Evolutionary conservation across 2,888 invertebrate species (phyloP).

Genomic region (Phyto melanocephala): DNA sequence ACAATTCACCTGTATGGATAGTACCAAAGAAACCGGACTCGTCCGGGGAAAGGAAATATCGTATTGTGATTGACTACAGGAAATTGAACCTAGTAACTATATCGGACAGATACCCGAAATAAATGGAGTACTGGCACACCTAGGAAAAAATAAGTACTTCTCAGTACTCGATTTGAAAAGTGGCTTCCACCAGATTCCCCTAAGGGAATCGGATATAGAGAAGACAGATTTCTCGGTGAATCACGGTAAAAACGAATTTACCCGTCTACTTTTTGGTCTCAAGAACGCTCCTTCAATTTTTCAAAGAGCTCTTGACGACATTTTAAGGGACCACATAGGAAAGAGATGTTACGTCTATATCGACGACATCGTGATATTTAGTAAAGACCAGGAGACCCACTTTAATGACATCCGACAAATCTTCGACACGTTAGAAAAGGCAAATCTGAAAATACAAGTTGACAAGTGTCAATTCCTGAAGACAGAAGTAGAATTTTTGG

Average conservation of each 20-base stretch:
- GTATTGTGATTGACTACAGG: slow-evolving; percentile 47
- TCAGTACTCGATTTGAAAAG: slow-evolving; percentile 10
- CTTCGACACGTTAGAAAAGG: neutral
- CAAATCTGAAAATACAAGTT: slow-evolving; percentile 21
- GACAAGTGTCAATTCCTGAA: slow-evolving; percentile 19
- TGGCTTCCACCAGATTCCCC: slow-evolving; percentile 33
- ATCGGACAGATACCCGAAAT: slow-evolving; percentile 14
- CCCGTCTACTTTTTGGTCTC: slow-evolving; percentile 21
- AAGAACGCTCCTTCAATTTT: slow-evolving; percentile 45
- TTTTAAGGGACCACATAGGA: neutral
- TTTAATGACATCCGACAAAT: neutral
- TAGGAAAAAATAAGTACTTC: neutral
- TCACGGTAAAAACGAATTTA: slow-evolving; percentile 25
- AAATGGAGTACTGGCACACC: slow-evolving; percentile 3
- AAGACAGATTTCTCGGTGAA: slow-evolving; percentile 30
- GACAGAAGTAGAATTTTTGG: slow-evolving; percentile 13
- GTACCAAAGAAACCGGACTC: slow-evolving; percentile 40
- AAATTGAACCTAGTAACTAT: slow-evolving; percentile 28
- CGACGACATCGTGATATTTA: slow-evolving; percentile 19
- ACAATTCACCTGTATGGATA: slow-evolving; percentile 46
- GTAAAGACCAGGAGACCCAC: neutral
- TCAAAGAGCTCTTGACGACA: slow-evolving; percentile 19
- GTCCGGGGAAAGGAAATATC: slow-evolving; percentile 1
- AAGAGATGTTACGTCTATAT: slow-evolving; percentile 25
- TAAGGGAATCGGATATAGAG: neutral